A percentile compares a stretch with the other conserved stretches of the same genome.
phyloP scores from a whole-genome alignment of 2,888 invertebrate genomes.

The Acleris emargana region DNA sequence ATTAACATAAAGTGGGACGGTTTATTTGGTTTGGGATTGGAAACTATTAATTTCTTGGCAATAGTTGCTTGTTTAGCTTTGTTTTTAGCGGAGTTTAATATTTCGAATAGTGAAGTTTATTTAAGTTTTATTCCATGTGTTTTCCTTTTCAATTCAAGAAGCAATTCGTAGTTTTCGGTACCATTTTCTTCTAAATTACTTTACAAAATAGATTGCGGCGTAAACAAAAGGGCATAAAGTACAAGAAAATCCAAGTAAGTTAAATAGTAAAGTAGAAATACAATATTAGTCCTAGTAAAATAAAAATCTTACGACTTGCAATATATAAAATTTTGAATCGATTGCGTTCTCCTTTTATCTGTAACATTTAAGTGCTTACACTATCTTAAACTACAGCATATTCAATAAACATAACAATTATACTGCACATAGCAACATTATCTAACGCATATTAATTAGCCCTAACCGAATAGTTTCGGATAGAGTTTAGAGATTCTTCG shows the following conservation, averaged over 20 bases:
- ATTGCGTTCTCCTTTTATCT: neutral
- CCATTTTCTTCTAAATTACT: too few species aligned
- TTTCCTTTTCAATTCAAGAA: neutral
- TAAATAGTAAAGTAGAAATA: neutral
- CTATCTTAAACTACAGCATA: too few species aligned
- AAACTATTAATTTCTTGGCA: conserved; percentile 7
- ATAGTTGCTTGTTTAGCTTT: neutral
- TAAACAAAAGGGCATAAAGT: too few species aligned
- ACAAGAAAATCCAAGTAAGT: neutral
- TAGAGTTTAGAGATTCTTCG: conserved; percentile 61
- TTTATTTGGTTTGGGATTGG: conserved; percentile 15
- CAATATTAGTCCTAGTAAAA: too few species aligned
- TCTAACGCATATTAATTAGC: conserved; percentile 31
- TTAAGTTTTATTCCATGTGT: neutral
- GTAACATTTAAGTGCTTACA: neutral
- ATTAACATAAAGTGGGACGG: conserved; percentile 15
- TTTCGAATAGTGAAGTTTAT: too few species aligned
- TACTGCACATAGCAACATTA: conserved; percentile 7
- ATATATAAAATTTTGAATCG: too few species aligned
- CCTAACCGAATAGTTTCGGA: conserved; percentile 44
- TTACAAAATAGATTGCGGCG: too few species aligned
- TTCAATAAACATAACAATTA: conserved; percentile 12
- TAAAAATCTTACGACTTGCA: too few species aligned
- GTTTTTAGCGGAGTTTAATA: neutral
- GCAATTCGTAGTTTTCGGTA: too few species aligned